Conservation (phyloP, 2,113 vertebrate species). For the Platichthys flesus region DNA sequence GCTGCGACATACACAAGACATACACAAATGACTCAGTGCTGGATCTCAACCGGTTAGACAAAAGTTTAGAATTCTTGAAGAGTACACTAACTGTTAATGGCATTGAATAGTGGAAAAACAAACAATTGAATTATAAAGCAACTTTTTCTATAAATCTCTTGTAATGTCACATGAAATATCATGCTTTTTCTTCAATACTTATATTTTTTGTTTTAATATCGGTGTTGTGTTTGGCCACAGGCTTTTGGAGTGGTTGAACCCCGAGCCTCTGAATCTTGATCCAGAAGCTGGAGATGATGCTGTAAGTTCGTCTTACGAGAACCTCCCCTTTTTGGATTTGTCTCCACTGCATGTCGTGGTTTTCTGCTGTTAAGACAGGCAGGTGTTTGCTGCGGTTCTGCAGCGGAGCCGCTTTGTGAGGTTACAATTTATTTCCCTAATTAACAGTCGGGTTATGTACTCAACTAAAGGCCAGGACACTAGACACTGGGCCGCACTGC, state of each 20-base stretch:
- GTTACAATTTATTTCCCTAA: no score
- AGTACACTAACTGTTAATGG: not conserved
- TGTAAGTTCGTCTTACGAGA: conserved; percentile 32
- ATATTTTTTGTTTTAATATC: not conserved
- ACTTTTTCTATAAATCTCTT: not conserved
- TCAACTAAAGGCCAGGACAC: no score
- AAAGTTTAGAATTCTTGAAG: not conserved
- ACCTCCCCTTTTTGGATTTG: no score
- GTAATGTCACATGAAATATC: not conserved
- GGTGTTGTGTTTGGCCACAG: conserved; percentile 46
- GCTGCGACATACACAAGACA: not conserved
- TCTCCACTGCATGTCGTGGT: no score
- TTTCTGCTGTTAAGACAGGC: no score
- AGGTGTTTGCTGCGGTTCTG: no score
- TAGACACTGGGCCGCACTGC: no score
- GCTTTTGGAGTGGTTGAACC: conserved; percentile 79
- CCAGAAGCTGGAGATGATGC: conserved; percentile 16
- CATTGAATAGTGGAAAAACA: not conserved
- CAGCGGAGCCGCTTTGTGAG: no score
- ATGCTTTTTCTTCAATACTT: not conserved
- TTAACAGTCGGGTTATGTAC: no score
- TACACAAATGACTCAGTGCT: not conserved
- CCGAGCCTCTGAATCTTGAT: conserved; percentile 62
- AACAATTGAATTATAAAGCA: not conserved
- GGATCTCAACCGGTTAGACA: not conserved